Evolutionary conservation across 2,888 invertebrate genomes (phyloP), one percentile per base, ranked within the genome.

Genomic region (Aromia moschata): DNA sequence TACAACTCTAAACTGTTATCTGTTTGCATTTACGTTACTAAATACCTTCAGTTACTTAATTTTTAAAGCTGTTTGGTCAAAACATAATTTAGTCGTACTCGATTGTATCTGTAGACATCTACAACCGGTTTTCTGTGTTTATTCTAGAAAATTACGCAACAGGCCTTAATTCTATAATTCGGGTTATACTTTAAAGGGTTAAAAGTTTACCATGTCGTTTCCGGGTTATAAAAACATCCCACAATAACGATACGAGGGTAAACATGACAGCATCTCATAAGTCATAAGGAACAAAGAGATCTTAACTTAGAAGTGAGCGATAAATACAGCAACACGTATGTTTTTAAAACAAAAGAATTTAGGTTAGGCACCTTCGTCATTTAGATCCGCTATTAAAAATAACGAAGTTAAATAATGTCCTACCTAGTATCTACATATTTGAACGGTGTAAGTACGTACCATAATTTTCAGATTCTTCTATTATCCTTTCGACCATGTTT

Each of bases 401-500:
- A 51, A 20, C 20, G 43, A 41, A 44, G 51, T 55, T 49, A 43
- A 25, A 25, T 25, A 25, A 25, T 25, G 7, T 5, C 7, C 25
- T n/a, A n/a, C n/a, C n/a, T n/a, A n/a, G n/a, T n/a, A n/a, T n/a
- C n/a, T n/a, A n/a, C n/a, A n/a, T n/a, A n/a, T n/a, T n/a, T n/a
- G n/a, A n/a, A n/a, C n/a, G n/a, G n/a, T n/a, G n/a, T n/a, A n/a
- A n/a, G 60, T 57, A 79, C 77, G 67, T 73, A 80, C 80, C 82
- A 70, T 82, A 83, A 74, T 83, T 84, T 76, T 85, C 84, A 64
- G 82, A 81, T 81, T 88, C 85, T 78, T 88, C 88, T 69, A 86
- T 77, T 75, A 88, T 88, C 77, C 86, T 84, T 80, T 88, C 88
- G 70, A 88, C 88, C 88, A 88, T 87, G 58, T 69, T 71, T 67